These are phyloP conservation scores for Trichoplusia ni DNA, from an alignment of 1,140 invertebrate genomes.

Conservation along the genomic window DNA sequence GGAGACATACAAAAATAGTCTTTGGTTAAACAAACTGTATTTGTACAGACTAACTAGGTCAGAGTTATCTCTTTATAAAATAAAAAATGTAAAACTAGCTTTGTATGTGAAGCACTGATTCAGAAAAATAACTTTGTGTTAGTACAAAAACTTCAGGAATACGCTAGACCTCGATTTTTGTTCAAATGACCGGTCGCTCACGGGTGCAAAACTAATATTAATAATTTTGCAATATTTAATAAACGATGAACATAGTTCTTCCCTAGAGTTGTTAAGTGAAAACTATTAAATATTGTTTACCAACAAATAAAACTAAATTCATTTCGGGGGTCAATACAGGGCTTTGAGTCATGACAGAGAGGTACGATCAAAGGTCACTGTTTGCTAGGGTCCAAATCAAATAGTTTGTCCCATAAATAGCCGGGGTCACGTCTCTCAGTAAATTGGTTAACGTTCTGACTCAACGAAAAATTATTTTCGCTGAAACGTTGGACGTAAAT, in stretches of 20 bases:
- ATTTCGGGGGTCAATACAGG: constrained; percentile 35
- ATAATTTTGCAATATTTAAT: constrained; percentile 3
- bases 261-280: background rate
- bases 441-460: constrained; percentile 35
- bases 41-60: too few species aligned
- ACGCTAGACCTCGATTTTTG: too few species aligned
- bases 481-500: constrained; percentile 25
- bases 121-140: too few species aligned
- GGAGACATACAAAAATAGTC: too few species aligned
- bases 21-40: too few species aligned
- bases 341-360: constrained; percentile 33
- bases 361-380: constrained; percentile 33
- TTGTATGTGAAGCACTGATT: too few species aligned
- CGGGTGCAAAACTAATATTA: too few species aligned
- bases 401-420: constrained; percentile 37
- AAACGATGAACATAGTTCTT: constrained; percentile 1
- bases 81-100: too few species aligned
- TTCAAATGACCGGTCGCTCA: too few species aligned
- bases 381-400: constrained; percentile 35
- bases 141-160: too few species aligned
- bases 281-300: constrained; percentile 25
- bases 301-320: constrained; percentile 35
- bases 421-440: constrained; percentile 27
- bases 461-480: constrained; percentile 33
- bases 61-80: too few species aligned